phyloP scores from a whole-genome alignment of 2,113 vertebrate species.

The Cinclus mexicanus region DNA sequence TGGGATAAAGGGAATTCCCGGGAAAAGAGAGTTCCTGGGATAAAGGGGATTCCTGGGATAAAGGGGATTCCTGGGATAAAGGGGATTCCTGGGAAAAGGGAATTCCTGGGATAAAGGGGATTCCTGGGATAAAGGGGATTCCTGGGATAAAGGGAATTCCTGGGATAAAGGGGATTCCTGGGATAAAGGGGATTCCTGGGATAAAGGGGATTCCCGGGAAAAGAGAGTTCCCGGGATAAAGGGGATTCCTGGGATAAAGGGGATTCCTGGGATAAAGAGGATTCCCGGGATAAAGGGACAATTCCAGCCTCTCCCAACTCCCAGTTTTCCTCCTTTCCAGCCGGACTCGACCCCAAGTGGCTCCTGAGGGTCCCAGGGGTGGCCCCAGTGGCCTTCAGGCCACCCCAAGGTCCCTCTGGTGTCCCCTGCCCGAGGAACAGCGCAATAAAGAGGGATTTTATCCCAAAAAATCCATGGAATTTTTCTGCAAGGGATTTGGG shows the following conservation, averaged over 20 bases:
- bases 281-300: neutral
- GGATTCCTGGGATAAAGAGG: neutral
- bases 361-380: neutral
- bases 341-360: accelerated
- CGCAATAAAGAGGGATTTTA: neutral
- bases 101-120: neutral
- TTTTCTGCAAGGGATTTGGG: neutral
- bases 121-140: too few species aligned
- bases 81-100: neutral
- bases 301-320: neutral
- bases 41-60: too few species aligned
- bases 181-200: neutral
- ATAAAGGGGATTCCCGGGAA: neutral
- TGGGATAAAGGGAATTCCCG: too few species aligned
- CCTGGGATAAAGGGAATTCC: too few species aligned
- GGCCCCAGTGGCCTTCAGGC: too few species aligned
- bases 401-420: too few species aligned
- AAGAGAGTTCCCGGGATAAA: neutral
- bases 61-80: too few species aligned
- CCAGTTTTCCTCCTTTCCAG: neutral
- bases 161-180: too few species aligned
- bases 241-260: neutral
- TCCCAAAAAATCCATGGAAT: neutral
- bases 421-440: too few species aligned
- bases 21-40: too few species aligned